Evolutionary conservation across 2,797 vertebrate genomes (phyloP), one percentile per base, ranked within the genome.

Genomic region (Pristis pectinata): DNA sequence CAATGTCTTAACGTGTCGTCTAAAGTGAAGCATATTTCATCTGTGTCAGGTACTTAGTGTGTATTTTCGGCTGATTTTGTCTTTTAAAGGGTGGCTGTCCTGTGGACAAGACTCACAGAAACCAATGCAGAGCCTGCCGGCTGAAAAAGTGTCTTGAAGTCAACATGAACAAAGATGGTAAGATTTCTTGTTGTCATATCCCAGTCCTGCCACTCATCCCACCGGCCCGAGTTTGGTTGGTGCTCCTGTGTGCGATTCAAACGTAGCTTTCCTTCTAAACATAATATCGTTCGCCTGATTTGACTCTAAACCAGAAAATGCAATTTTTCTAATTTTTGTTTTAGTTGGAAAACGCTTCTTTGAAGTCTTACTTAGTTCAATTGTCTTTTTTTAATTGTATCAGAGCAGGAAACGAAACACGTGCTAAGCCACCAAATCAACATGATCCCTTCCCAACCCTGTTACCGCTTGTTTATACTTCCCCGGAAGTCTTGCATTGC

Each of bases 101-200:
- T 0, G 99, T 99, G 95, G 99, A 99, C 97, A 99, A 99, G 97
- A 99, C 99, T 1, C 99, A 99, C 97, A 98, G 99, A 97, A 99
- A 99, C 97, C 99, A 99, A 96, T 99, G 99, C 97, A 97, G 99
- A 96, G 99, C 99, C 24, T 99, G 99, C 96, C 98, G 99, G 94
- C 98, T 99, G 97, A 99, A 99, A 97, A 99, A 99, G 97, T 99
- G 99, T 97, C 97, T 99, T 97, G 99, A 99, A 97, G 99, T 99
- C 96, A 99, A 99, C 98, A 99, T 99, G 99, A 99, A 99, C 98
- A 99, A 99, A 98, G 99, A 99, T 95, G 99, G 99, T 99, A 98
- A 98, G 97, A 41, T 30, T 34, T 49, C 53, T 53, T 74, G 41
- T 49, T 76, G 44, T 56, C 41, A n/a, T 6, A 49, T 94, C 30